These are phyloP conservation scores for Salvelinus fontinalis DNA, from an alignment of 2,113 vertebrate species.

Conservation along the genomic window DNA sequence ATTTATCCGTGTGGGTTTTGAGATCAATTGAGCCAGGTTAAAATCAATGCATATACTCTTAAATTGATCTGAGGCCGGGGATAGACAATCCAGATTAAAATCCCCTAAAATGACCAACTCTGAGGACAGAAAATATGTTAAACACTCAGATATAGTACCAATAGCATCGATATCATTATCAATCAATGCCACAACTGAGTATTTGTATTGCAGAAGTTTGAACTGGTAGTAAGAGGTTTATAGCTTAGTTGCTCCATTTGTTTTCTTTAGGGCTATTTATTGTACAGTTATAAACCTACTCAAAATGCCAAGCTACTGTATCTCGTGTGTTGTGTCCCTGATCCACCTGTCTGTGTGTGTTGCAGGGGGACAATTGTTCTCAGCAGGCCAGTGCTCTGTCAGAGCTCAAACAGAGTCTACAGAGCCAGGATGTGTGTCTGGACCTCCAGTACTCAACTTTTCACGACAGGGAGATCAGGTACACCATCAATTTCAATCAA, in stretches of 20 bases:
- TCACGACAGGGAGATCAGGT: conserved; percentile 98
- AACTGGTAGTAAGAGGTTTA: not conserved
- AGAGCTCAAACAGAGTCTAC: conserved; percentile 84
- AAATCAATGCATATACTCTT: too few species aligned
- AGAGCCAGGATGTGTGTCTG: conserved; percentile 75
- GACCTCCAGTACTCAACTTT: conserved; percentile 86
- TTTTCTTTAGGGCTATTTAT: too few species aligned
- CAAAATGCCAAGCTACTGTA: too few species aligned
- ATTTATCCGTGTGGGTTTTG: too few species aligned
- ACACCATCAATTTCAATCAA: conserved; percentile 14
- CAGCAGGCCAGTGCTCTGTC: conserved; percentile 79
- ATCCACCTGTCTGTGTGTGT: not conserved
- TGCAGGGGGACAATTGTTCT: conserved; percentile 51
- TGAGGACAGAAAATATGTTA: too few species aligned
- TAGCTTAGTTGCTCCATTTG: not conserved
- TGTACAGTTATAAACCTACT: too few species aligned
- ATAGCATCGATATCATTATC: too few species aligned
- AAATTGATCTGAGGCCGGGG: too few species aligned
- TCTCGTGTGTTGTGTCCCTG: not conserved
- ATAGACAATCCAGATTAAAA: too few species aligned
- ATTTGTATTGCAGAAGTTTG: not conserved
- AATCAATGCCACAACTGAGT: not conserved
- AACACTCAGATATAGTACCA: too few species aligned
- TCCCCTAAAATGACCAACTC: too few species aligned
- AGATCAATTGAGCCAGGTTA: too few species aligned